Base-by-base conservation (phyloP, 2,797 vertebrate species). In the Xenentodon cancila region DNA sequence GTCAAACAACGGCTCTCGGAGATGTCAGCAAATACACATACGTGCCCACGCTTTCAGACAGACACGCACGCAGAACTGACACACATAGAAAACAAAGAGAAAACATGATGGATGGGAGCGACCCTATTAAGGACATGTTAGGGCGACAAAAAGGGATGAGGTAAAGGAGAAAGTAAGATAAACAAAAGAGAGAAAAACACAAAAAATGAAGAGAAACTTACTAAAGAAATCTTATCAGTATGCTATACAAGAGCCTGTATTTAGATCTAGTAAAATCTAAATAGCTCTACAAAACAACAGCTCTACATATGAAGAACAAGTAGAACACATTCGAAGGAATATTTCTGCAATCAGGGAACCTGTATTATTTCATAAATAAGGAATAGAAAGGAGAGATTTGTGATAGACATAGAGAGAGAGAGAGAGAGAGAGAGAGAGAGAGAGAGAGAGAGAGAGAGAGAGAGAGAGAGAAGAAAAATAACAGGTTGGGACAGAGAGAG, bases 211-310 rank as follows among this genome's bases (percentile, higher is more conserved):
- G 54, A 77, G 63, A 81, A 82, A 81, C 52, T 44, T 67, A 81
- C 71, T 64, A 88, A 89, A 88, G 79, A 66, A 91, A 91, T 77
- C 84, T 90, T 89, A 88, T 85, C 73, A 58, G 54, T 81, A 46
- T 54, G 58, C 86, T 85, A 82, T 47, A 81, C 76, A 87, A 81
- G 79, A 86, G 85, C 77, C 82, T 66, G 81, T 82, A 91, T 91
- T 92, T 89, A 91, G 91, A 92, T 90, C 65, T 19, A 45, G 16
- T 80, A 13, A 45, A 84, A 88, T 90, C 89, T 89, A 90, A 90
- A 92, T 88, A 88, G 82, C 51, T 80, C 77, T 40, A 82, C 64
- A 81, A 74, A 77, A 71, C 54, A 84, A 84, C 69, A 81, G 70
- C 64, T 82, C 72, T 79, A 80, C 69, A 54, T 49, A 75, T 79